Base-by-base conservation (phyloP, 2,888 invertebrate genomes). In the Drosophila seclusa region DNA sequence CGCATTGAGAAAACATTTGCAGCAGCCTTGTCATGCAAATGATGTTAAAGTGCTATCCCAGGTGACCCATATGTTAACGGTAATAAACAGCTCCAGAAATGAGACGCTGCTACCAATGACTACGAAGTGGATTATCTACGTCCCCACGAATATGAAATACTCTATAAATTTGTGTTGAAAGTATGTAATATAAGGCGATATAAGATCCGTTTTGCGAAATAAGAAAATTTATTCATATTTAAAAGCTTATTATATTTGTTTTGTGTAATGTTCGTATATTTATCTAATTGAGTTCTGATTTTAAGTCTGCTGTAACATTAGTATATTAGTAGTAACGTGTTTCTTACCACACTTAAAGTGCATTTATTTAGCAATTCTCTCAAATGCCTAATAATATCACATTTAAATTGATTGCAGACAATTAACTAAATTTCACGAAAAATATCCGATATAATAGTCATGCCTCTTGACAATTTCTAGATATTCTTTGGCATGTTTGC, bases 11-110 rank as follows among this genome's bases (percentile, higher is more conserved):
- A 83, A 80, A 81, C 76, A 83, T 81, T 73, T 68, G 62, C 67
- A 58, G 62, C 68, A 58, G 77, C 34, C 73, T 67, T 80, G 82
- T 80, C 85, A 82, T 79, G 82, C 82, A 83, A 83, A 83, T 84
- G 75, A 82, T 82, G 84, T 73, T 71, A 79, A 79, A 82, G 68
- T 73, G 71, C 68, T 69, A 78, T 85, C 85, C 85, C 85, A 76
- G 87, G 81, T 80, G 85, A 87, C 85, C 87, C 81, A 87, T 83
- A 87, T 85, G 86, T 81, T 80, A 82, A 67, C 74, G 79, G 71
- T 65, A 82, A 87, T 87, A 85, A 83, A 82, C 84, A 82, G 78
- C 68, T 58, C 50, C 54, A 78, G 52, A 57, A 45, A 11, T 36
- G 52, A 53, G 45, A 38, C 24, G 13, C n/a, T 16, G 29, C 36